Evolutionary conservation across 2,797 vertebrate species (phyloP).

Genomic region (Centroberyx gerrardi): DNA sequence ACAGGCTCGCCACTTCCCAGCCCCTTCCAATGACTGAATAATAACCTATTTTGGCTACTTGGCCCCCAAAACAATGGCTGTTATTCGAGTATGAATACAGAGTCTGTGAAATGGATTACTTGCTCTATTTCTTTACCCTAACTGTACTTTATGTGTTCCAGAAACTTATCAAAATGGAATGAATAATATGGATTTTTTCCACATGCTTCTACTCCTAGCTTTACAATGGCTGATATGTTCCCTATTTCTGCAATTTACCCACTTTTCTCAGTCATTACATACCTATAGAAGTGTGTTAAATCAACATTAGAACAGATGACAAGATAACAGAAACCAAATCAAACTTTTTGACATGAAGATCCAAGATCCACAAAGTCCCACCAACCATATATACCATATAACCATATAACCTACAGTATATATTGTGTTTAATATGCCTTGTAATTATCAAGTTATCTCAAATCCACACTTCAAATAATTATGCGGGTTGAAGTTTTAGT

Average conservation of each 20-base stretch:
- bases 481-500: no score
- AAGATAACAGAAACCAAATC: neutral
- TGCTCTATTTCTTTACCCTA: constrained; percentile 23
- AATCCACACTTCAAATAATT: no score
- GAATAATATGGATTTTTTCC: constrained; percentile 32
- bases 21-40: constrained; percentile 44
- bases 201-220: constrained; percentile 34
- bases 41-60: constrained; percentile 57
- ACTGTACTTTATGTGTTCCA: constrained; percentile 40
- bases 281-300: neutral
- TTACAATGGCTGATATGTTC: constrained; percentile 20
- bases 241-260: constrained; percentile 8
- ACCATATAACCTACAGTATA: no score
- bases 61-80: constrained; percentile 39
- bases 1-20: constrained; percentile 26
- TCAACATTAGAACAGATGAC: neutral
- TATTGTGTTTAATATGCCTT: no score
- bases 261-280: neutral
- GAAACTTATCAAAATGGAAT: constrained; percentile 48
- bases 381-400: no score
- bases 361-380: neutral
- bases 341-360: neutral
- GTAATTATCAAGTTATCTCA: no score
- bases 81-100: constrained; percentile 39
- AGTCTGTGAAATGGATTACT: constrained; percentile 43